Base-by-base conservation (phyloP, 64 coral and sea anemone species). In the Hydrozoanthus tunicans region DNA sequence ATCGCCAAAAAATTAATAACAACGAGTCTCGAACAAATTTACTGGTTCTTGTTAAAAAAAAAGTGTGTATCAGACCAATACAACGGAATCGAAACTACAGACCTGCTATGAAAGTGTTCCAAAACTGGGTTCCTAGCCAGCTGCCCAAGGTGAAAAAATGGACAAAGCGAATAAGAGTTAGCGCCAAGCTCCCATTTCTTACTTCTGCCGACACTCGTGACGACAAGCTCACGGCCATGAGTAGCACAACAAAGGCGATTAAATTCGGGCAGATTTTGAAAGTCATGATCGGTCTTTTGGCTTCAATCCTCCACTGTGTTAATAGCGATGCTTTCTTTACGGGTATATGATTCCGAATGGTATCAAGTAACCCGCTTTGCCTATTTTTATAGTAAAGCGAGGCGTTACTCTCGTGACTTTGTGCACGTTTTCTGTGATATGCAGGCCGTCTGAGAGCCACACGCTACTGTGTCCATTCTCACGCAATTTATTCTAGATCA, bases 21-120 rank as follows among this genome's bases (percentile, higher is more conserved):
- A 43, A 43, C 32, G 32, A 43, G 32, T 0, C 32, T 43, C 32
- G 32, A 43, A 43, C 32, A 43, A 43, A 43, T 43, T 43, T 43
- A 43, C 32, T 43, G 32, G 32, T 43, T 43, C 32, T 43, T 43
- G 2, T 43, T 43, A 43, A 43, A 43, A 43, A 20, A 43, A 43
- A 43, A 43, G 69, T 3, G 69, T 71, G 62, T 14, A 9, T 64
- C 7, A 32, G 9, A 32, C 25, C 0, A 13, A 11, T 6, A 51
- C 32, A 43, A 43, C 32, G 32, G 32, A 43, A 75, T 5, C 3
- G 54, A 9, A 51, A 6, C 8, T 14, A 79, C 94, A 9, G 53
- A 96, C 95, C 95, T 66, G 92, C 95, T 51, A 96, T 56, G 25
- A 96, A 96, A 0, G 95, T 94, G 7, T 90, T 93, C 95, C 95